Evolutionary conservation across 2,113 vertebrate species (phyloP).

Genomic region (zebrafish (Danio rerio)): GRCz12tu NC_133191.1:11040501-11041000

Average conservation of each 20-base stretch:
- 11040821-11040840: background rate
- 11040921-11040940: no score
- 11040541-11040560: background rate
- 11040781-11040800: background rate
- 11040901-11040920: background rate
- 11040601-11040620: constrained; percentile 13
- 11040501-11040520: constrained; percentile 21
- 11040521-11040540: constrained; percentile 8
- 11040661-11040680: constrained; percentile 32
- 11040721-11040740: constrained; percentile 20
- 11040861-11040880: background rate
- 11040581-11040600: constrained; percentile 19
- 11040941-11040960: no score
- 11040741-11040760: background rate
- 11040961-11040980: no score
- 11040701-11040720: constrained; percentile 38
- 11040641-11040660: constrained; percentile 32
- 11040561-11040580: constrained; percentile 7
- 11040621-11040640: constrained; percentile 20
- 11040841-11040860: background rate
- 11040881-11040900: background rate
- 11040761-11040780: background rate
- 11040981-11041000: no score
- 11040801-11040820: background rate
- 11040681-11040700: background rate